phyloP scores from a whole-genome alignment of 2,888 invertebrate species.

The Heliconius cydno region DNA sequence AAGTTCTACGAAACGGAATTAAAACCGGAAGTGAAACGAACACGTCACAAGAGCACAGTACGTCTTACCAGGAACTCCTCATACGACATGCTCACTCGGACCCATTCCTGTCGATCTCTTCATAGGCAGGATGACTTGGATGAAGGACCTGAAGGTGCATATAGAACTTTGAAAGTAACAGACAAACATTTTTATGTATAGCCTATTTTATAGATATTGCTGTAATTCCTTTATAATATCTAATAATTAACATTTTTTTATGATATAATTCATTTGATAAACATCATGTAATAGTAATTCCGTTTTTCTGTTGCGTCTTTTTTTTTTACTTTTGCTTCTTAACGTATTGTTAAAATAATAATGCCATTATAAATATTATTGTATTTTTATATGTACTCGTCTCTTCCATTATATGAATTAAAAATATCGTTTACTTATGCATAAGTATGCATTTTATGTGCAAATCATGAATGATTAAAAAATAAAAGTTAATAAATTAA shows the following conservation, averaged over 20 bases:
- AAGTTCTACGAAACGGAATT: conserved; percentile 74
- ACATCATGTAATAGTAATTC: not conserved
- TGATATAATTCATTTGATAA: too few relatives aligned
- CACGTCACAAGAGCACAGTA: conserved; percentile 64
- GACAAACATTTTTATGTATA: conserved; percentile 52
- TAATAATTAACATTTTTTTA: not conserved
- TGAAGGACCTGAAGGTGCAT: conserved; percentile 70
- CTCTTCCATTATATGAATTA: too few relatives aligned
- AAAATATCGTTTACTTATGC: not conserved
- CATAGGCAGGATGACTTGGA: conserved; percentile 68
- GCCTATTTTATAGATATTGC: too few relatives aligned
- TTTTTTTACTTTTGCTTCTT: not conserved
- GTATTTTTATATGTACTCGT: too few relatives aligned
- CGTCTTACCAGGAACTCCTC: conserved; percentile 64
- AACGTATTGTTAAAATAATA: too few relatives aligned
- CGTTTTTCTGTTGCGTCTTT: not conserved
- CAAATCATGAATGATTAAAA: too few relatives aligned
- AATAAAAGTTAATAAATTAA: too few relatives aligned
- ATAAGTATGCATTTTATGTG: not conserved
- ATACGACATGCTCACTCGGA: conserved; percentile 72
- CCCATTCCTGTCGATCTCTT: conserved; percentile 71
- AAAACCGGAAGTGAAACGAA: conserved; percentile 62
- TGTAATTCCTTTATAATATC: not conserved
- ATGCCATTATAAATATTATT: too few relatives aligned
- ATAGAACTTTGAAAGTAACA: conserved; percentile 69